phyloP scores from a whole-genome alignment of 2,113 vertebrate species.

The Nycticryphes semicollaris region DNA sequence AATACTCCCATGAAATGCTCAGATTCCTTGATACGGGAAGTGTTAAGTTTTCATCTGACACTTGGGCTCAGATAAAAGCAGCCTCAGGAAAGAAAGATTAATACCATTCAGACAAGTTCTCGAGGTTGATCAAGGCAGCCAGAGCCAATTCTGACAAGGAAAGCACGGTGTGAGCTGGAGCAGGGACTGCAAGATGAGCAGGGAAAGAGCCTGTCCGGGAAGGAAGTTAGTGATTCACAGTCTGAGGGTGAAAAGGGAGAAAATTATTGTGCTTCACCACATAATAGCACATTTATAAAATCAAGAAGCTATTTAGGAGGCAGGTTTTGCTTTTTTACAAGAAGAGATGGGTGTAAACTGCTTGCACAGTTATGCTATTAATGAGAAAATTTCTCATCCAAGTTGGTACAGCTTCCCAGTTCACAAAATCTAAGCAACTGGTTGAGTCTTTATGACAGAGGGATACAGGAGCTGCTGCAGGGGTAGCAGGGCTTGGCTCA shows the following conservation, averaged over 20 bases:
- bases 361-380: background rate
- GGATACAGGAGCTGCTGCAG: background rate
- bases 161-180: rapidly evolving
- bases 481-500: background rate
- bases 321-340: background rate
- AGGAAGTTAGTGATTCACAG: background rate
- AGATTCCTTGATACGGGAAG: background rate
- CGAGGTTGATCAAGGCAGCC: background rate
- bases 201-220: background rate
- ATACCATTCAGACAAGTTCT: background rate
- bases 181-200: background rate
- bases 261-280: background rate
- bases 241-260: background rate
- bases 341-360: background rate
- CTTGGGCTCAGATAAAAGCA: background rate
- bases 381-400: background rate
- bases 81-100: background rate
- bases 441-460: background rate
- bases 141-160: background rate
- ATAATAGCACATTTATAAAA: background rate
- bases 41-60: background rate
- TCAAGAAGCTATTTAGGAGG: background rate
- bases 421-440: background rate
- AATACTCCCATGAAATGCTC: background rate
- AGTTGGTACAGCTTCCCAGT: background rate